phyloP scores from a whole-genome alignment of 2,888 invertebrate genomes.

The Luperina nickerlii region DNA sequence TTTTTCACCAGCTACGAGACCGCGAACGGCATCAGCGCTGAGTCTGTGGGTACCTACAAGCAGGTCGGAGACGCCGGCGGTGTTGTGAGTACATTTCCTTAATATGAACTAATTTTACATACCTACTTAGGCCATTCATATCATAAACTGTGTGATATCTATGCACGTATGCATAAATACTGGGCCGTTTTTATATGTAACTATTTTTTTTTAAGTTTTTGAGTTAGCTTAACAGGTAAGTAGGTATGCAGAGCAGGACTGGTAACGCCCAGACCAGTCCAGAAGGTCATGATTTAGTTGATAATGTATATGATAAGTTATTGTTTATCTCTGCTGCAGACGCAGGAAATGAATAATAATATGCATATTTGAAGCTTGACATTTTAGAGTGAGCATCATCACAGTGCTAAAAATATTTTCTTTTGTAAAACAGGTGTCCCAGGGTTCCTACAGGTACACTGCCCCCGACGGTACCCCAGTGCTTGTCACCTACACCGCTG shows the following conservation, averaged over 20 bases:
- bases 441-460: constrained; percentile 88
- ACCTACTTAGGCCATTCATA: not conserved
- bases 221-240: too few species aligned
- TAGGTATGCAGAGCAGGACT: not conserved
- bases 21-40: constrained; percentile 89
- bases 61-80: constrained; percentile 78
- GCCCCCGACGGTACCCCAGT: constrained; percentile 91
- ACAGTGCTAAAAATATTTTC: not conserved
- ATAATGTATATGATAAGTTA: constrained; percentile 8
- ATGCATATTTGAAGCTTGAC: not conserved
- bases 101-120: not conserved
- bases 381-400: not conserved
- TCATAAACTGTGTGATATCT: not conserved
- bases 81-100: constrained; percentile 72
- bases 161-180: not conserved
- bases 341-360: not conserved
- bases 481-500: constrained; percentile 90
- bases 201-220: too few species aligned
- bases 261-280: not conserved
- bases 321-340: not conserved
- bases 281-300: not conserved
- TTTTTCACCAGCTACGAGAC: constrained; percentile 87
- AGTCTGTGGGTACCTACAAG: constrained; percentile 86
- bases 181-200: too few species aligned
- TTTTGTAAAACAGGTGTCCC: constrained; percentile 74